phyloP scores from a whole-genome alignment of 1,140 invertebrate genomes.

The Ganaspis sp. region DNA sequence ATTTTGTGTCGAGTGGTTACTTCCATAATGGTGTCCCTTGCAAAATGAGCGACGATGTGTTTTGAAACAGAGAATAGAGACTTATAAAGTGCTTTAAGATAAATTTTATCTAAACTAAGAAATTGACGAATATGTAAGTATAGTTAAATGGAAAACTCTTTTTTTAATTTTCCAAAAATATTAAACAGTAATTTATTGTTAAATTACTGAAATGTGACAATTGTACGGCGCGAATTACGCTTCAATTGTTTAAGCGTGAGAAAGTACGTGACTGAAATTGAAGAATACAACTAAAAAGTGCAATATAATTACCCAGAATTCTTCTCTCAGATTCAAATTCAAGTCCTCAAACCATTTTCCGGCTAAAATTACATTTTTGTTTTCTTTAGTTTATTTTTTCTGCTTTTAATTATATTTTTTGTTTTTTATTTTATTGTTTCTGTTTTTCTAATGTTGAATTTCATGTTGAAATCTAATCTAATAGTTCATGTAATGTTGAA shows the following conservation, averaged over 20 bases:
- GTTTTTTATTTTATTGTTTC: neutral
- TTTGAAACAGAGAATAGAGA: neutral
- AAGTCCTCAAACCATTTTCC: neutral
- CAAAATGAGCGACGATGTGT: neutral
- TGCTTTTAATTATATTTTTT: neutral
- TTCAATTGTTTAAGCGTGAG: neutral
- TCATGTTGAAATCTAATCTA: no score
- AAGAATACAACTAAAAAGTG: neutral
- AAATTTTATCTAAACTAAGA: neutral
- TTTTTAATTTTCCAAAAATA: conserved; percentile 1
- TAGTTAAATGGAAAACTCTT: neutral
- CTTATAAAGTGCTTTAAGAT: conserved; percentile 1
- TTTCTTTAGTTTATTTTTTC: neutral
- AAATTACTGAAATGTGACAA: neutral
- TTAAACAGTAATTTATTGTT: neutral
- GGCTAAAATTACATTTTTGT: conserved; percentile 44
- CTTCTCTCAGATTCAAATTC: neutral
- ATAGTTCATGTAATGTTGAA: no score
- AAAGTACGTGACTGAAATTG: neutral
- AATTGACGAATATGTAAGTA: conserved; percentile 19
- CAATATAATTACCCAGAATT: neutral
- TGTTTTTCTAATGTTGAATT: no score
- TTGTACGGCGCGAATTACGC: neutral
- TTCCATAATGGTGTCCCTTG: neutral
- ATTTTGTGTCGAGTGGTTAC: conserved; percentile 67